Evolutionary conservation across 2,888 invertebrate species (phyloP).

Genomic region (Ochropleura plecta): DNA sequence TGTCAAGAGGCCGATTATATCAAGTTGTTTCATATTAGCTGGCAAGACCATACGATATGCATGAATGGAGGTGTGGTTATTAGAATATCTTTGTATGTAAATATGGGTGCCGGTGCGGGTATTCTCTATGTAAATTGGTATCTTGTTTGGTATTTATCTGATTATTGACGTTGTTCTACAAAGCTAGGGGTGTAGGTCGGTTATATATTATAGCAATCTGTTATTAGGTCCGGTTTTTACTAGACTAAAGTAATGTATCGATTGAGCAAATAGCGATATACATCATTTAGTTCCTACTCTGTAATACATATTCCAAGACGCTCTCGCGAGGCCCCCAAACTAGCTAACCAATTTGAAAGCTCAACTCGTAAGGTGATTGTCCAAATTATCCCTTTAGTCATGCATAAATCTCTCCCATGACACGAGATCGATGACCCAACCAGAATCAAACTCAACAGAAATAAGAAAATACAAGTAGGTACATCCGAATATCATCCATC

Average conservation of each 20-base stretch:
- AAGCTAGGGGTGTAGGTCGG: constrained; percentile 39
- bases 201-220: constrained; percentile 2
- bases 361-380: constrained; percentile 8
- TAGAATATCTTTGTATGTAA: constrained; percentile 65
- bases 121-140: constrained; percentile 51
- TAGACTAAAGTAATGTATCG: too few species aligned
- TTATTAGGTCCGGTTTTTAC: too few species aligned
- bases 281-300: neutral
- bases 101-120: constrained; percentile 60
- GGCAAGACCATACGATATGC: constrained; percentile 50
- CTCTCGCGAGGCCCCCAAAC: neutral
- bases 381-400: constrained; percentile 38
- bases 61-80: constrained; percentile 62
- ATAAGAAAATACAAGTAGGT: neutral
- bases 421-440: constrained; percentile 19
- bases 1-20: constrained; percentile 25
- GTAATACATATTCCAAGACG: neutral
- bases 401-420: constrained; percentile 29
- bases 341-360: constrained; percentile 12
- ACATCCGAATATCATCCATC: neutral
- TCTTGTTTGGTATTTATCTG: constrained; percentile 55
- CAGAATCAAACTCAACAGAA: neutral
- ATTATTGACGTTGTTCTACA: constrained; percentile 45
- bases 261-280: neutral
- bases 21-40: constrained; percentile 54